A percentile compares a stretch with the other conserved stretches of the same genome.
Evolutionary conservation across 2,113 vertebrate genomes (phyloP).

Genomic region (Cavia aperea): DNA sequence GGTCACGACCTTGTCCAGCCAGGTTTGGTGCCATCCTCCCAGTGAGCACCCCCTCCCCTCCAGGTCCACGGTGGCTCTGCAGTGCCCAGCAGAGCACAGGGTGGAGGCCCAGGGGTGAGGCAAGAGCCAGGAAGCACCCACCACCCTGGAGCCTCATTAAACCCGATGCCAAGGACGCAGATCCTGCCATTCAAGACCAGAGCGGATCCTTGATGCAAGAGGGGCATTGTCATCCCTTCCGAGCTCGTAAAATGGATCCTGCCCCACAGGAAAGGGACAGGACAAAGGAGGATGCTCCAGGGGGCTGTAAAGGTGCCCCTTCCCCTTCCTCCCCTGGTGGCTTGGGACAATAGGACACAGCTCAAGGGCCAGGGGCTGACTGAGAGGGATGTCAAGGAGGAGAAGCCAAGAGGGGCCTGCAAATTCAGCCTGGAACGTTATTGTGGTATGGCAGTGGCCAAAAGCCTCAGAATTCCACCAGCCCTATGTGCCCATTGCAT

Average conservation of each 20-base stretch:
- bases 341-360: background rate
- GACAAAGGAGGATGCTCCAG: background rate
- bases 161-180: background rate
- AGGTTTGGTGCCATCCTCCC: background rate
- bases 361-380: background rate
- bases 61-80: background rate
- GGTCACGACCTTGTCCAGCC: background rate
- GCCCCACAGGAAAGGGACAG: conserved; percentile 33
- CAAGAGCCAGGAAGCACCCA: background rate
- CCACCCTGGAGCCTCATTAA: conserved; percentile 40
- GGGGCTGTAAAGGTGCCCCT: background rate
- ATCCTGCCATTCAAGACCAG: conserved; percentile 2
- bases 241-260: conserved; percentile 49
- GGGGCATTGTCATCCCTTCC: background rate
- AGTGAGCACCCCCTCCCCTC: background rate
- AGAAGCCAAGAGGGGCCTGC: background rate
- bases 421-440: background rate
- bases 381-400: background rate
- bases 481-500: background rate
- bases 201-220: background rate
- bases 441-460: fast-evolving
- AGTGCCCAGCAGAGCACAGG: fast-evolving
- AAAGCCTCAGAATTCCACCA: background rate
- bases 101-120: background rate
- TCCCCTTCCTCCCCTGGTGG: background rate